Base-by-base conservation (phyloP, 2,797 vertebrate species). In the Nannoperca australis region DNA sequence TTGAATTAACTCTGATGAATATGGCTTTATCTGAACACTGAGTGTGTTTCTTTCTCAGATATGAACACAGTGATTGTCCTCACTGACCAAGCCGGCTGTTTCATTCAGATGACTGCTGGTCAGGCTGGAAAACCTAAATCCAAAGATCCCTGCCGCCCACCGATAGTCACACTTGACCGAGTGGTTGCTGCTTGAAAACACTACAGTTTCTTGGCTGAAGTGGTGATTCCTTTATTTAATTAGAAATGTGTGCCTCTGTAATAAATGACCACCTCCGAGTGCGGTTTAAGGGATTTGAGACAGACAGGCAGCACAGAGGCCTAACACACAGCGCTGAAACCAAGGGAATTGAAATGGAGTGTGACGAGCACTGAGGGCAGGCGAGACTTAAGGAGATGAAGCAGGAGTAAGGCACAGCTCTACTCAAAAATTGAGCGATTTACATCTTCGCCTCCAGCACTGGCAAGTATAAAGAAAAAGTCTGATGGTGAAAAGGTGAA, bases 241-340 rank as follows among this genome's bases (percentile, higher is more conserved):
- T 32, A 63, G 50, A 81, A 70, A 70, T 5, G 13, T 53, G 55
- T 5, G 42, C 36, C 32, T 75, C 27, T 62, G 59, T 54, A 59
- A 70, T 71, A 60, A 75, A 78, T 65, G 22, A 44, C 71, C 69
- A 42, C 56, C 44, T 74, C 56, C 20, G 4, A 8, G 15, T 47
- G 64, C 50, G 70, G 34, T 82, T 77, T 62, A 70, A 7, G 67
- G 54, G 85, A 83, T 75, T 81, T 67, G 17, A 78, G 49, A 15
- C 45, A 8, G 50, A 65, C 24, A 27, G 24, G 56, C 17, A 3
- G 34, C 44, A 27, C 38, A 49, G 45, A 27, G 30, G 30, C 69
- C 40, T 4, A 15, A 70, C 18, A 24, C 62, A 49, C 20, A 1
- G 32, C 6, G 0, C 24, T 49, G 2, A 59, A 74, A 8, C 1